These are phyloP conservation scores for Ophioninae sp. DNA, from an alignment of 2,888 invertebrate genomes.

Conservation along the genomic window DNA sequence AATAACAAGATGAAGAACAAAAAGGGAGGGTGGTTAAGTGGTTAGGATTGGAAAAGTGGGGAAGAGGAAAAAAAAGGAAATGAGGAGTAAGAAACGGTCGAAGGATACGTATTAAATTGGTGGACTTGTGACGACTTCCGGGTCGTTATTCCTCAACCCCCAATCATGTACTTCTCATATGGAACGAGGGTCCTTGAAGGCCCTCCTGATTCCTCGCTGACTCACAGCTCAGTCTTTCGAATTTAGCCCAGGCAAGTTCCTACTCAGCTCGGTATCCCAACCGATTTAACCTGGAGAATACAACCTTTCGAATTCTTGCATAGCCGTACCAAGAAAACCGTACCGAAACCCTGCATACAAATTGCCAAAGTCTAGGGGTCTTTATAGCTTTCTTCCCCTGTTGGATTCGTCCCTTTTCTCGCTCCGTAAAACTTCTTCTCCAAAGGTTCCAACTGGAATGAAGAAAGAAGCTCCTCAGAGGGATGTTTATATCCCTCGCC, in stretches of 20 bases:
- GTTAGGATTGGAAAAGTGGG: neutral
- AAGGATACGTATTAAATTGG: conserved; percentile 54
- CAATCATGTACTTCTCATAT: conserved; percentile 63
- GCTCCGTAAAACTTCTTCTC: conserved; percentile 12
- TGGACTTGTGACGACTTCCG: conserved; percentile 45
- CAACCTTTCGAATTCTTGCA: conserved; percentile 10
- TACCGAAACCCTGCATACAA: conserved; percentile 58
- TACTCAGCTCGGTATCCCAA: neutral
- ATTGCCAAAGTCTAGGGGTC: conserved; percentile 37
- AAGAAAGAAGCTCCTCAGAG: conserved; percentile 54
- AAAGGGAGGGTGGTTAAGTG: neutral
- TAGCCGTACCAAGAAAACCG: conserved; percentile 35
- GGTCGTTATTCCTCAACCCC: conserved; percentile 62
- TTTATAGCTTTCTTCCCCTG: conserved; percentile 5
- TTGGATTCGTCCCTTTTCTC: neutral
- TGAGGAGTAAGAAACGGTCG: conserved; percentile 35
- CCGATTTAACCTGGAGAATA: conserved; percentile 5
- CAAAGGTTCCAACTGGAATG: conserved; percentile 40
- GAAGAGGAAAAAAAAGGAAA: conserved; percentile 4
- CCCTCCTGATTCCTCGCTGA: conserved; percentile 32
- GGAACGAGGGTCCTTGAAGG: conserved; percentile 29
- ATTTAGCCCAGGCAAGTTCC: neutral
- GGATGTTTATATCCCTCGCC: conserved; percentile 57
- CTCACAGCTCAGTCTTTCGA: conserved; percentile 37
- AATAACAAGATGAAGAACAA: conserved; percentile 13